Evolutionary conservation across 2,888 invertebrate species (phyloP), one percentile per base, ranked within the genome.

Genomic region (Limenitis camilla): DNA sequence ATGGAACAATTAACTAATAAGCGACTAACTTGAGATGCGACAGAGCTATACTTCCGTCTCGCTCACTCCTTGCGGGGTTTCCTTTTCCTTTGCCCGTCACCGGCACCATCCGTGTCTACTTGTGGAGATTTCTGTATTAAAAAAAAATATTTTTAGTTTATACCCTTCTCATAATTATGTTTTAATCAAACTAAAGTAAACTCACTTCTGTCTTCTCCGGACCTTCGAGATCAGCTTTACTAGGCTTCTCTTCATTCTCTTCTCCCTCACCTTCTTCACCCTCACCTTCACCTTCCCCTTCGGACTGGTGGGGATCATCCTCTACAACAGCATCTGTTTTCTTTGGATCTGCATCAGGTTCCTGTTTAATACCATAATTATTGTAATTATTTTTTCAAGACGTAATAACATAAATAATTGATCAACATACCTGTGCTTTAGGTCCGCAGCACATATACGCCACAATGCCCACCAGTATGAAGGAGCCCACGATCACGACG

Each of bases 391-490:
- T 36, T 7, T n/a, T 35, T 35, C 1, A 33, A 35, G 10, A 19
- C 19, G 3, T 19, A 19, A 19, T 19, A 2, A 19, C 19, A 19
- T 19, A 19, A 19, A 19, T 19, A 19, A 19, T 3, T 19, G 19
- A 3, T 19, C 19, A 19, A 19, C 19, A 2, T 19, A 19, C 19
- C 19, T 19, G 19, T 85, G 89, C 77, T 51, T 70, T 78, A 45
- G 88, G 77, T 55, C 89, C 90, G 83, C 94, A 96, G 89, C 95
- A 96, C 76, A 92, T 91, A 82, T 95, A 96, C 67, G 95, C 89
- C 72, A 94, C 76, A 68, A 94, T 85, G 49, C 95, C 92, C 69
- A 97, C 89, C 44, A 97, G 91, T 53, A 96, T 81, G 69, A 95
- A 93, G 68, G 93, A 82, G 53, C 91, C 90, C 62, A 97, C 81